Conservation (phyloP, 2,888 invertebrate genomes). For the Tachina fera region DNA sequence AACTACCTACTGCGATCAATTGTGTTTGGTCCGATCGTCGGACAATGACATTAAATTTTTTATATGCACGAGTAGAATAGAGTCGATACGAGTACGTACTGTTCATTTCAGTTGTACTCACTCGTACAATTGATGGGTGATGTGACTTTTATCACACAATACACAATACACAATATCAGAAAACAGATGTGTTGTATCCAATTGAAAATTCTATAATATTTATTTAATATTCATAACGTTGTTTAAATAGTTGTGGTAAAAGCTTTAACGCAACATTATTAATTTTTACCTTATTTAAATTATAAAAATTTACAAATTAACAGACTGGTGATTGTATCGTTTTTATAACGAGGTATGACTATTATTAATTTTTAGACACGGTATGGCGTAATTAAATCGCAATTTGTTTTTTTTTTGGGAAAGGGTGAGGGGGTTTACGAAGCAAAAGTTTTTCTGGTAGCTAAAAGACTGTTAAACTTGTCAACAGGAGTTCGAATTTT, state of each 20-base stretch:
- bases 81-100: not conserved
- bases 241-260: conserved; percentile 27
- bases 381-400: too few relatives aligned
- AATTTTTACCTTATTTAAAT: conserved; percentile 17
- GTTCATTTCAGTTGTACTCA: too few relatives aligned
- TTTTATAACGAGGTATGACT: not conserved
- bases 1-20: not conserved
- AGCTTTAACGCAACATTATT: conserved; percentile 5
- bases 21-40: conserved; percentile 6
- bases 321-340: not conserved
- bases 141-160: conserved; percentile 46
- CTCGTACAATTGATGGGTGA: conserved; percentile 9
- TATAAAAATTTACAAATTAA: not conserved
- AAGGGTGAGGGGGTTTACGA: too few relatives aligned
- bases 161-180: conserved; percentile 15
- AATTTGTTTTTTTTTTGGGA: too few relatives aligned
- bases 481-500: too few relatives aligned
- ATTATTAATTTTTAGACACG: too few relatives aligned
- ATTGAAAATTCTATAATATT: conserved; percentile 28
- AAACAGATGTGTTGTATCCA: conserved; percentile 31
- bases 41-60: conserved; percentile 50
- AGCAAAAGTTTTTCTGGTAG: too few relatives aligned
- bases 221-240: conserved; percentile 54
- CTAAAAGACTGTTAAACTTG: too few relatives aligned
- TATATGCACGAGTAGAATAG: not conserved